phyloP scores from a whole-genome alignment of 2,888 invertebrate genomes.

The Colostygia pectinataria region DNA sequence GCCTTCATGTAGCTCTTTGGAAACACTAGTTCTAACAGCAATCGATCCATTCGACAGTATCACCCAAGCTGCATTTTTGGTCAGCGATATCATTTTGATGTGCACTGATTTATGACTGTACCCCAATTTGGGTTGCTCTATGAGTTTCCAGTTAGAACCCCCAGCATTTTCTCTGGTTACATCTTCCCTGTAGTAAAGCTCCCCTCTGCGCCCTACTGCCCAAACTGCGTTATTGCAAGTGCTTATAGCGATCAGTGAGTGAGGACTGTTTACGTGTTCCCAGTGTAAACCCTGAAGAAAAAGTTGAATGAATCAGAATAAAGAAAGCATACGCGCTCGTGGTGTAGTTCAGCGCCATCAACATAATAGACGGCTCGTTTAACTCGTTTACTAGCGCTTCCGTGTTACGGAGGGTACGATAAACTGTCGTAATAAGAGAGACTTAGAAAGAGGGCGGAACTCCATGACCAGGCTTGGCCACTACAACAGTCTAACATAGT shows the following conservation, averaged over 20 bases:
- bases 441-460: too few species aligned
- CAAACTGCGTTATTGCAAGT: slow-evolving; percentile 88
- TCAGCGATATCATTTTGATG: slow-evolving; percentile 89
- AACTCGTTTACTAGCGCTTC: too few species aligned
- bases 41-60: slow-evolving; percentile 88
- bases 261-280: slow-evolving; percentile 92
- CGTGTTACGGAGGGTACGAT: too few species aligned
- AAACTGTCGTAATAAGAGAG: too few species aligned
- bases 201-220: slow-evolving; percentile 94
- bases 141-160: slow-evolving; percentile 90
- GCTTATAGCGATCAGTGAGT: slow-evolving; percentile 89
- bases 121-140: slow-evolving; percentile 84
- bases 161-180: slow-evolving; percentile 85
- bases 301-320: not conserved
- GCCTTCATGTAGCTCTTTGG: slow-evolving; percentile 90
- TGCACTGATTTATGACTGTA: slow-evolving; percentile 63
- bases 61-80: slow-evolving; percentile 90
- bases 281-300: slow-evolving; percentile 86
- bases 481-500: too few species aligned
- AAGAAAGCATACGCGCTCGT: too few species aligned
- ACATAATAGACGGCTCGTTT: too few species aligned
- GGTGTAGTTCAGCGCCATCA: too few species aligned
- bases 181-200: slow-evolving; percentile 91
- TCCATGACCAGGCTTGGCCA: too few species aligned
- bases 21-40: slow-evolving; percentile 90